Conservation (phyloP, 2,113 vertebrate genomes). For the Cardinalis cardinalis region DNA sequence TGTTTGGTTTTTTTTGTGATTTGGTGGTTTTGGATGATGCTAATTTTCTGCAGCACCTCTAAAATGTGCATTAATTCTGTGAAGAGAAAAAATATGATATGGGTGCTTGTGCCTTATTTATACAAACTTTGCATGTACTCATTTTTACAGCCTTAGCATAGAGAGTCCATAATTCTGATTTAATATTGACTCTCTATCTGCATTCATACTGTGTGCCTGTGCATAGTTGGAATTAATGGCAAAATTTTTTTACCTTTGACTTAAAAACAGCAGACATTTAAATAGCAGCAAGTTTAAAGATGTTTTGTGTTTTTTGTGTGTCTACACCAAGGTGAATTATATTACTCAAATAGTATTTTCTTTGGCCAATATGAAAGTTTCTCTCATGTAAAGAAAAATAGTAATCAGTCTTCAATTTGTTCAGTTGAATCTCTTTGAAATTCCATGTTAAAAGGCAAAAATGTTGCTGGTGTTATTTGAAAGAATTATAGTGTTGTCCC, state of each 20-base stretch:
- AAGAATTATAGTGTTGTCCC: rapidly evolving
- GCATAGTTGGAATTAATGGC: not conserved
- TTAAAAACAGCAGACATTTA: not conserved
- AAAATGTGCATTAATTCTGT: not conserved
- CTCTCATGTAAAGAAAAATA: not conserved
- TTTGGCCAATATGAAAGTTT: not conserved
- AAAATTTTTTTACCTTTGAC: not conserved
- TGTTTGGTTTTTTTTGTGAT: not conserved
- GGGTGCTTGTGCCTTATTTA: not conserved
- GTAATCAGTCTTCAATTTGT: not conserved
- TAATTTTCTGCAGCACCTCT: not conserved
- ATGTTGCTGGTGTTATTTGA: not conserved
- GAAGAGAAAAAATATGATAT: not conserved
- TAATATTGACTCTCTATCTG: not conserved
- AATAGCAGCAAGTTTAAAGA: not conserved
- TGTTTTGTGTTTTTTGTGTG: not conserved
- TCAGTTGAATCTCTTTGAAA: not conserved
- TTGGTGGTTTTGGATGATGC: not conserved
- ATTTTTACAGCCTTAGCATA: not conserved
- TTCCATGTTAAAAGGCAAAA: not conserved
- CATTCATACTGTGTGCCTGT: not conserved
- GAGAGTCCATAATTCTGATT: not conserved
- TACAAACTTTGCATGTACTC: not conserved
- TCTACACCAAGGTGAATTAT: not conserved
- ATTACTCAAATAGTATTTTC: not conserved